phyloP scores from a whole-genome alignment of 2,113 vertebrate genomes.

The Eubucco bourcierii region DNA sequence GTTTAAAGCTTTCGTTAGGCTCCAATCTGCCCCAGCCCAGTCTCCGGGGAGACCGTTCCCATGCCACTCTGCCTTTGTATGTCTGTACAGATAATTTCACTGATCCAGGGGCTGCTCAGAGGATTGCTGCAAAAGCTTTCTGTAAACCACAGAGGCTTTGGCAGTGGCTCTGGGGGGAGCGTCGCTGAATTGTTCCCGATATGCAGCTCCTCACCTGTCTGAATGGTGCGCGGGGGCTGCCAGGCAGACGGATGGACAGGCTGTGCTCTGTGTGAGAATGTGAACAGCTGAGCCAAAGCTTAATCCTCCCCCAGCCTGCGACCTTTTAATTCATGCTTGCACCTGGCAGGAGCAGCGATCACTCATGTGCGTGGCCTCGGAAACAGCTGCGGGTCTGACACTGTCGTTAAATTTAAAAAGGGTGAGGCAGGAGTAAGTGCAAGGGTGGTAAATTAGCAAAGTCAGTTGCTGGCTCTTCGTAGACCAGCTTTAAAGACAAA shows the following conservation, averaged over 20 bases:
- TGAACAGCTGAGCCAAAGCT: slow-evolving; percentile 56
- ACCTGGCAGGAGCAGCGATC: slow-evolving; percentile 39
- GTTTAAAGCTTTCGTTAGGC: background rate
- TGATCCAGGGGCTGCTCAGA: background rate
- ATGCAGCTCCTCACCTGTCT: slow-evolving; percentile 10
- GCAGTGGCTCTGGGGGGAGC: background rate
- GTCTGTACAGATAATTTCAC: background rate
- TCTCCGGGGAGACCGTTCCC: slow-evolving; percentile 39
- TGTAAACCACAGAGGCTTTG: background rate
- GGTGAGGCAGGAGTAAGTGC: background rate
- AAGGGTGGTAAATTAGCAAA: background rate
- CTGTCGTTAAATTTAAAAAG: slow-evolving; percentile 40
- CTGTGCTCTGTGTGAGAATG: slow-evolving; percentile 11
- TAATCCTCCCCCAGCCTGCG: background rate
- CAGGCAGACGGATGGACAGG: background rate
- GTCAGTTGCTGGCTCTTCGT: accelerated
- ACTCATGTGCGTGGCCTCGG: background rate
- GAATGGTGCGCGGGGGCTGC: background rate
- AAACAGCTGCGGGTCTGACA: slow-evolving; percentile 44
- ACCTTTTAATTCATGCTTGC: slow-evolving; percentile 36
- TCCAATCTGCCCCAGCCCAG: background rate
- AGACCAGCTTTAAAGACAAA: background rate
- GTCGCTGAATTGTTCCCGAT: background rate
- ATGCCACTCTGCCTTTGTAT: background rate
- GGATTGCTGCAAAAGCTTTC: background rate